These are phyloP conservation scores for Drosophila parthenogenetica DNA, from an alignment of 2,888 invertebrate species.

Conservation along the genomic window DNA sequence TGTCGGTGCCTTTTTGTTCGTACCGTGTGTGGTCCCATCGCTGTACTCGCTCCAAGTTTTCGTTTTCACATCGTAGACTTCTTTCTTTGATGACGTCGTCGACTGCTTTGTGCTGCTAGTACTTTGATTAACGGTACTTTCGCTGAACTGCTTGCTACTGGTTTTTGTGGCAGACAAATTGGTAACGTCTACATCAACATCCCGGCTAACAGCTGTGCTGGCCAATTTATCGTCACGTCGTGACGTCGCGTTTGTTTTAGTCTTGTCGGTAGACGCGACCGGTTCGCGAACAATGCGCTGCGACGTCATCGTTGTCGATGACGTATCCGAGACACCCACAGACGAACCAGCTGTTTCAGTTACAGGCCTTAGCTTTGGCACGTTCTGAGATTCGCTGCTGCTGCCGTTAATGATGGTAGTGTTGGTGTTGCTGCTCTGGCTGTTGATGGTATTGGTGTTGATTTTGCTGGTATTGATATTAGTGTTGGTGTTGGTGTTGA, in stretches of 20 bases:
- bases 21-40: conserved; percentile 49
- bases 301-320: conserved; percentile 68
- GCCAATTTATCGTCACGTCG: conserved; percentile 52
- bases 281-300: conserved; percentile 52
- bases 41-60: conserved; percentile 84
- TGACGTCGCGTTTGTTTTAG: conserved; percentile 66
- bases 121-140: conserved; percentile 56
- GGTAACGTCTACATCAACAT: conserved; percentile 22
- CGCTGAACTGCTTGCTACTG: conserved; percentile 60
- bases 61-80: conserved; percentile 84
- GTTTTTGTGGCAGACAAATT: conserved; percentile 6
- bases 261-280: conserved; percentile 41
- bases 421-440: conserved; percentile 37
- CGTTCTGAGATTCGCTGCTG: conserved; percentile 73
- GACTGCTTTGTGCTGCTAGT: conserved; percentile 67
- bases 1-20: conserved; percentile 80
- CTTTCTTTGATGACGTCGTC: conserved; percentile 78
- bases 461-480: conserved; percentile 34
- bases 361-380: conserved; percentile 61
- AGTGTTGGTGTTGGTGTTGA: conserved; percentile 38
- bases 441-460: conserved; percentile 40
- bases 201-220: conserved; percentile 50
- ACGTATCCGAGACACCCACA: conserved; percentile 46
- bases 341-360: conserved; percentile 27
- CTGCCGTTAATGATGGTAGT: conserved; percentile 36